Percentiles rank a stretch among this genome's conserved stretches.
Conservation (phyloP, 2,113 vertebrate genomes). For the Ctenodactylus gundi region DNA sequence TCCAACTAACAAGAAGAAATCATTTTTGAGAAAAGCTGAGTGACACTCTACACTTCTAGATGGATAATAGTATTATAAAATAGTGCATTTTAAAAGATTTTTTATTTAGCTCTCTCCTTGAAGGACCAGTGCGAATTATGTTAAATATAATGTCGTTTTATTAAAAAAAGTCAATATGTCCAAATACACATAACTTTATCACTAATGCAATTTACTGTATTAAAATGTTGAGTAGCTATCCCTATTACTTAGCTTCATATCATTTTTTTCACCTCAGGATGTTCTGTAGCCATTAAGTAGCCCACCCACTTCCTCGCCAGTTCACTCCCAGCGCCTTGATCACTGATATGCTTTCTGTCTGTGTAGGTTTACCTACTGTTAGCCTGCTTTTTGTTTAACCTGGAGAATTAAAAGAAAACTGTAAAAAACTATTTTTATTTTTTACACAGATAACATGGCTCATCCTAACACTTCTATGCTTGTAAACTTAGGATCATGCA, state of each 20-base stretch:
- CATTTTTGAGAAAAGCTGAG: background rate
- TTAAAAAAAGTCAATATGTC: background rate
- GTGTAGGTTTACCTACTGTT: background rate
- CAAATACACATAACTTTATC: background rate
- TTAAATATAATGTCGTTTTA: background rate
- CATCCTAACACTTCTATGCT: slow-evolving; percentile 1
- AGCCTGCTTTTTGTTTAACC: background rate
- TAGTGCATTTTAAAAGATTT: background rate
- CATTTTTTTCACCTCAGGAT: background rate
- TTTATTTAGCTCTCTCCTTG: background rate
- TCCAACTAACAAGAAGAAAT: background rate
- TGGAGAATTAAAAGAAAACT: slow-evolving; percentile 39
- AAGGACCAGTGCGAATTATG: background rate
- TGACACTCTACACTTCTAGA: background rate
- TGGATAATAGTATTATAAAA: background rate
- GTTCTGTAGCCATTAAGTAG: background rate
- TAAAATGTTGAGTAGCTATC: background rate
- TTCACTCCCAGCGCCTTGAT: background rate
- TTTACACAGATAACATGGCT: background rate
- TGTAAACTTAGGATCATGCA: background rate
- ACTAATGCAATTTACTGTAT: background rate
- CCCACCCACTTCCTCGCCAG: background rate
- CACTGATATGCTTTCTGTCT: background rate
- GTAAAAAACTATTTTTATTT: background rate
- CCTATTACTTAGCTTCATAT: background rate